These are phyloP conservation scores for Tetragonula carbonaria DNA, from an alignment of 2,888 invertebrate species.

Conservation along the genomic window DNA sequence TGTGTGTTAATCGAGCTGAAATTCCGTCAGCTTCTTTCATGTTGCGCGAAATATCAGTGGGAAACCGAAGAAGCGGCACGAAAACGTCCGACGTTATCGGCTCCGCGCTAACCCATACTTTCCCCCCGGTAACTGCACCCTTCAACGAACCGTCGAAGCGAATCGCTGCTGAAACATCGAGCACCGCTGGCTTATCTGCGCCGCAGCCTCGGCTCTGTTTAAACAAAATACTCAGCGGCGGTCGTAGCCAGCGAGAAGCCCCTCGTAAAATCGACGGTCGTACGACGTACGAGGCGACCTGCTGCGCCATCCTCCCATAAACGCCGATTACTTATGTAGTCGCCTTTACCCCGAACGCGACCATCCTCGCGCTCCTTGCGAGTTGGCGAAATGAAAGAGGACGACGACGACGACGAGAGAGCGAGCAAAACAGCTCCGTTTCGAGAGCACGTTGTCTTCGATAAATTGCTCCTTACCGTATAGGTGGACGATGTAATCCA, in stretches of 20 bases:
- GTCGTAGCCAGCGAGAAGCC: conserved; percentile 42
- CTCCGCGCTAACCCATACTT: conserved; percentile 8
- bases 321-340: conserved; percentile 69
- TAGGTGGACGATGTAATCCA: background rate
- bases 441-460: background rate
- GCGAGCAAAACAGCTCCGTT: too few species aligned
- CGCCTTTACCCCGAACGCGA: conserved; percentile 8
- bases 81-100: conserved; percentile 35
- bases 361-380: conserved; percentile 15
- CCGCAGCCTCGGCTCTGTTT: conserved; percentile 63
- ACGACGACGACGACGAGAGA: background rate
- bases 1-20: background rate
- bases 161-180: conserved; percentile 52
- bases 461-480: background rate
- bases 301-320: conserved; percentile 56
- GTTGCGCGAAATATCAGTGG: background rate
- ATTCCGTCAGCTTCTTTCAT: background rate
- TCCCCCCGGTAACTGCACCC: conserved; percentile 32
- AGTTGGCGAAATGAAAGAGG: conserved; percentile 24
- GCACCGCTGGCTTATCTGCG: conserved; percentile 58
- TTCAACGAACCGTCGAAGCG: conserved; percentile 32
- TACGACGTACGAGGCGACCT: conserved; percentile 61
- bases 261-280: conserved; percentile 68
- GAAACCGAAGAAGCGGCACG: background rate
- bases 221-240: conserved; percentile 69